Base-by-base conservation (phyloP, 2,113 vertebrate species). In the Mesoclemmys tuberculata region DNA sequence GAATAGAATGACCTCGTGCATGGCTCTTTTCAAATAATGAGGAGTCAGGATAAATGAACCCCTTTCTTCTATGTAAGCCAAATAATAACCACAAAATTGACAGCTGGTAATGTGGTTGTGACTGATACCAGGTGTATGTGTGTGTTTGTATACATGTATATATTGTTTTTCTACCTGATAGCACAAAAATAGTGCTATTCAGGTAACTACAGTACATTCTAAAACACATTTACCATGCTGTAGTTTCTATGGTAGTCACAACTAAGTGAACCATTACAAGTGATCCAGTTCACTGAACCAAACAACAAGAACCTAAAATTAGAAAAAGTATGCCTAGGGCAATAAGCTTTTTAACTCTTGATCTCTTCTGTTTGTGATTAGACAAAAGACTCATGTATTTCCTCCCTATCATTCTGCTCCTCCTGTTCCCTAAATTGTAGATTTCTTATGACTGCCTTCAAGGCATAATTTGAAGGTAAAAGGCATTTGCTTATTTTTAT, bases 211-310 rank as follows among this genome's bases (percentile, higher is more conserved):
- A 75, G 46, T 93, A 85, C 31, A 93, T 94, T 92, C 51, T 44
- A 68, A 48, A 90, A 18, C n/a, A 87, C 64, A 44, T 54, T 84
- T 41, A 82, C 90, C 84, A 54, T 56, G 49, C 12, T 93, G 5
- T 61, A 78, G 89, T 94, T 95, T 68, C 83, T 95, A 56, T 31
- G 77, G 49, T 58, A 89, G 78, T 89, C 85, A 84, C 54, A 83
- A 84, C 74, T 83, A 87, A 94, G 78, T 61, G 58, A 96, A 95
- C 51, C 78, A 92, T 79, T 88, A 92, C 78, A 89, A 92, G 38
- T 75, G 68, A 91, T 97, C 52, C 51, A 93, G 80, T 84, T 94
- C 87, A 93, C 38, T 94, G 85, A 97, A 94, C 82, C 81, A 95
- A 95, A 92, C 29, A 93, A 81, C 71, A 78, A 61, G 90, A 93